These are phyloP conservation scores for Pinna nobilis DNA, from an alignment of 1,140 invertebrate genomes.

Conservation along the genomic window DNA sequence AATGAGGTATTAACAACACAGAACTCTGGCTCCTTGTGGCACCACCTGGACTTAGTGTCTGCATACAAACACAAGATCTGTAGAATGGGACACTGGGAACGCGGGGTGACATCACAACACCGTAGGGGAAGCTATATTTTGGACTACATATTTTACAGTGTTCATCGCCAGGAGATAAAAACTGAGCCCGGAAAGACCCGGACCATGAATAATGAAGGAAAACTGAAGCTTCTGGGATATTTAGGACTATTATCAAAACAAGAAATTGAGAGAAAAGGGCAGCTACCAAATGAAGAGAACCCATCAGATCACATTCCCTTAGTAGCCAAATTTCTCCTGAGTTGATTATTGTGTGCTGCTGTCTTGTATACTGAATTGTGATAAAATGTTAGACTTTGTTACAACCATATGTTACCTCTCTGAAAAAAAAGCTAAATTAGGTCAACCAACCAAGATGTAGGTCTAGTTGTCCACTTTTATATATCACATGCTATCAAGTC, in stretches of 20 bases:
- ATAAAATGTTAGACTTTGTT: no score
- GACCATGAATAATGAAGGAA: slow-evolving; percentile 52
- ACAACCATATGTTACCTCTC: no score
- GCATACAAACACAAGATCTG: slow-evolving; percentile 61
- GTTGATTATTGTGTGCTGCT: no score
- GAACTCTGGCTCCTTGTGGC: slow-evolving; percentile 52
- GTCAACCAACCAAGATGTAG: no score
- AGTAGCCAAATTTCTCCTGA: slow-evolving; percentile 56
- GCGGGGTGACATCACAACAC: slow-evolving; percentile 68
- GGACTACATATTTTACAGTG: slow-evolving; percentile 74
- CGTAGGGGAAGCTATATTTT: slow-evolving; percentile 57
- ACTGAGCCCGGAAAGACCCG: slow-evolving; percentile 7
- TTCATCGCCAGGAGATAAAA: slow-evolving; percentile 12
- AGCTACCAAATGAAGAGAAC: slow-evolving; percentile 82
- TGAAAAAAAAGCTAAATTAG: no score
- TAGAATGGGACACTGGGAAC: slow-evolving; percentile 1
- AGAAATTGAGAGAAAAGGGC: slow-evolving; percentile 79
- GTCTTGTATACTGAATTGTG: no score
- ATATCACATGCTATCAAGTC: no score
- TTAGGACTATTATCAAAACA: slow-evolving; percentile 80
- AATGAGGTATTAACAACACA: slow-evolving; percentile 7
- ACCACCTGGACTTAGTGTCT: slow-evolving; percentile 71
- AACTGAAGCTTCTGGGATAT: slow-evolving; percentile 79
- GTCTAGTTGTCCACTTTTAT: no score
- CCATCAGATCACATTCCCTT: slow-evolving; percentile 64